phyloP scores from a whole-genome alignment of 1,140 invertebrate species.

The Habropoda laboriosa region DNA sequence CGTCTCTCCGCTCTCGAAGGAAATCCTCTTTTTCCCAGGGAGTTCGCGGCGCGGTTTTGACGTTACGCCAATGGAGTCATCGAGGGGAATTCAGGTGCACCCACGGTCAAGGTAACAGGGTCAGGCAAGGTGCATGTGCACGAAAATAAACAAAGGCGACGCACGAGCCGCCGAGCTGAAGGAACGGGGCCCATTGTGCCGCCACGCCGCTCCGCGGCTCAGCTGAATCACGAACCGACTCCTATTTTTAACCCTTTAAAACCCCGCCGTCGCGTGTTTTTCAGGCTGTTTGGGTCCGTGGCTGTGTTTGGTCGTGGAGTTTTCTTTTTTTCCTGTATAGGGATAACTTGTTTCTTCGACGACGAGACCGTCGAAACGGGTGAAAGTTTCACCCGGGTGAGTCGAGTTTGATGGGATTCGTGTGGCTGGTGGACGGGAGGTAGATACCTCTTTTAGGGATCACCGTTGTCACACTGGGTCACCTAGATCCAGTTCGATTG shows the following conservation, averaged over 20 bases:
- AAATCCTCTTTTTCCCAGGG: constrained; percentile 20
- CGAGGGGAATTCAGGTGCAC: constrained; percentile 51
- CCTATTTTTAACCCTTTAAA: constrained; percentile 46
- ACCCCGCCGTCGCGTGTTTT: constrained; percentile 27
- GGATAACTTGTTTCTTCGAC: constrained; percentile 7
- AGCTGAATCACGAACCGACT: constrained; percentile 34
- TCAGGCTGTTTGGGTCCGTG: constrained; percentile 13
- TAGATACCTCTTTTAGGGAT: too few relatives aligned
- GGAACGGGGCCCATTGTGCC: constrained; percentile 39
- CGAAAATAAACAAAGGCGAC: constrained; percentile 51
- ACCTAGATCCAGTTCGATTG: too few relatives aligned
- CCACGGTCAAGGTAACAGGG: constrained; percentile 64
- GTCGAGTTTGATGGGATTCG: not conserved
- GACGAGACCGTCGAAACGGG: not conserved
- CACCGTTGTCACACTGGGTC: too few relatives aligned
- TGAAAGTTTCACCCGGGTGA: constrained; percentile 17
- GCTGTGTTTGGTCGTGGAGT: not conserved
- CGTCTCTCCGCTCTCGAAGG: not conserved
- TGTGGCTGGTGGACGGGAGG: not conserved
- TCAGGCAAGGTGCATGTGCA: constrained; percentile 49
- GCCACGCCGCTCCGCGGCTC: too few relatives aligned
- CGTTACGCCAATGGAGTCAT: constrained; percentile 51
- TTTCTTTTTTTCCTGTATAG: constrained; percentile 16
- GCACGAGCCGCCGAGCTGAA: constrained; percentile 11
- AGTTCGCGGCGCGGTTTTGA: not conserved